Base-by-base conservation (phyloP, 2,797 vertebrate genomes). In the Pygocentrus nattereri region DNA sequence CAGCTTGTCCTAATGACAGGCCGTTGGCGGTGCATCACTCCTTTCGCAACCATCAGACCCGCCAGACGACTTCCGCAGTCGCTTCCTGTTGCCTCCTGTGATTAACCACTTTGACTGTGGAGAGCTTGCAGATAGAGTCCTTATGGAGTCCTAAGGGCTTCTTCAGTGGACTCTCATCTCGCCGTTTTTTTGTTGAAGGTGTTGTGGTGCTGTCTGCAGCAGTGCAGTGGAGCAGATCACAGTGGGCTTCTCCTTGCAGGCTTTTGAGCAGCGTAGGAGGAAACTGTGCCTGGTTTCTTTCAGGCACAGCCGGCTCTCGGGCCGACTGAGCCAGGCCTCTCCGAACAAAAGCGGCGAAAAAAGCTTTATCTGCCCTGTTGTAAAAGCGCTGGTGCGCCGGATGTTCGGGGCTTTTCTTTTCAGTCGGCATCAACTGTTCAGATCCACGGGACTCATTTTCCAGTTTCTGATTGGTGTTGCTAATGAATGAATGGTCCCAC, bases 21-120 rank as follows among this genome's bases (percentile, higher is more conserved):
- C 81, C 59, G 50, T 47, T 21, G 64, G 71, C 56, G 67, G 25
- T 5, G 41, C 70, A 81, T 83, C 47, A 75, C 65, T 81, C 74
- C 62, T 50, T 62, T 52, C 44, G 62, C 50, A 69, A 56, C 72
- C 52, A 27, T 78, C 56, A 23, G 56, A 16, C 58, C 54, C 65
- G 62, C 27, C 64, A 47, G 41, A 49, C 71, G 41, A 41, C 7
- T 21, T 76, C 58, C 72, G 31, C 54, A 38, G 76, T 27, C 18
- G 18, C 10, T 23, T 68, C 77, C 11, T 15, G 54, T 19, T 49
- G 54, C 30, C 5, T 27, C 47, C 61, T 61, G 31, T 38, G 72
- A 81, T 81, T 49, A 81, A 23, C 18, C 15, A 19, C 59, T 52
- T 75, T 56, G 31, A 56, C 50, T 73, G 70, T 21, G 50, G 50